Evolutionary conservation across 1,140 invertebrate species (phyloP).

Genomic region (Drosophila mayri): DNA sequence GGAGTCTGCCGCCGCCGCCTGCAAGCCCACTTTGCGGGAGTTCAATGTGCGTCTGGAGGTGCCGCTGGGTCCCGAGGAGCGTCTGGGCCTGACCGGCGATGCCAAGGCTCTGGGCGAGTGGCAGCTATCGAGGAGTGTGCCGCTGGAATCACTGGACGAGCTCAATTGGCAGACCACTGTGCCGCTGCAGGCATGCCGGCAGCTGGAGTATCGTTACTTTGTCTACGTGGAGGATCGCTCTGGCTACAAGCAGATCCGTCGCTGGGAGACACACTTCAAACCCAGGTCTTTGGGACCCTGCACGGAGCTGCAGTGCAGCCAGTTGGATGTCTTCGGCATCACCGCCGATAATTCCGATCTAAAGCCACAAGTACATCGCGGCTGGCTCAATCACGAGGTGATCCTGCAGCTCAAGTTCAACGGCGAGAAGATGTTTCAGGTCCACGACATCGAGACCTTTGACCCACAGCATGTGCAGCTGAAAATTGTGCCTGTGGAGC

Average conservation of each 20-base stretch:
- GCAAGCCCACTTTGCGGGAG: constrained; percentile 59
- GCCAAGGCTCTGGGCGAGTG: constrained; percentile 85
- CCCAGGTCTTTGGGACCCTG: constrained; percentile 85
- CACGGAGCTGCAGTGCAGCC: constrained; percentile 51
- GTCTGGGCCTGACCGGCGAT: constrained; percentile 85
- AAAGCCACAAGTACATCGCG: constrained; percentile 88
- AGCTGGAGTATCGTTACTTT: constrained; percentile 90
- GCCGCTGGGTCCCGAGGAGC: constrained; percentile 77
- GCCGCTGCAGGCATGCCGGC: constrained; percentile 86
- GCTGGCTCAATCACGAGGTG: constrained; percentile 93
- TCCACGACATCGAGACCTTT: constrained; percentile 79
- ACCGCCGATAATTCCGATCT: constrained; percentile 63
- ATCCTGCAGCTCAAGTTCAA: constrained; percentile 91
- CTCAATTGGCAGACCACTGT: constrained; percentile 85
- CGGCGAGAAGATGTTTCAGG: constrained; percentile 85
- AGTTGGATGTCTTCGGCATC: constrained; percentile 86
- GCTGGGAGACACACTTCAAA: constrained; percentile 91
- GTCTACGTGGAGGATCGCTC: constrained; percentile 85
- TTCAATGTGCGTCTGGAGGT: constrained; percentile 65
- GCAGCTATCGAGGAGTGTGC: constrained; percentile 84
- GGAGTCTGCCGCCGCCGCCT: constrained; percentile 36
- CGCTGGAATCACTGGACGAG: constrained; percentile 68
- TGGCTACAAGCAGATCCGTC: constrained; percentile 86
- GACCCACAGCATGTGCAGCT: constrained; percentile 77
- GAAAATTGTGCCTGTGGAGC: constrained; percentile 69